A percentile compares a stretch with the other conserved stretches of the same genome.
Evolutionary conservation across 2,888 invertebrate genomes (phyloP).

Genomic region (Stenolophus ochropezus): DNA sequence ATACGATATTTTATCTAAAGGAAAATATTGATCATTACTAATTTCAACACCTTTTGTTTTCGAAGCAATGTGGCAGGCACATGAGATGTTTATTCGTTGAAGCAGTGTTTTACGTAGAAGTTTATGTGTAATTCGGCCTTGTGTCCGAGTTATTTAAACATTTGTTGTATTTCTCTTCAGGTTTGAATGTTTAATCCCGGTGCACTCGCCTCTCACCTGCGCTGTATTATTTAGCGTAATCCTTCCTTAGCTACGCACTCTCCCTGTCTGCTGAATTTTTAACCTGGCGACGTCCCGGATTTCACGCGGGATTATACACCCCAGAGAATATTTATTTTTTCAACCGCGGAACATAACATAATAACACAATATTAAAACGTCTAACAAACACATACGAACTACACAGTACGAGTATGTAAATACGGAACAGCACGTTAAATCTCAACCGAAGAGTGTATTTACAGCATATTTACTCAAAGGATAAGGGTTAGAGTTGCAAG

Average conservation of each 20-base stretch:
- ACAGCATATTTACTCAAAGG: neutral
- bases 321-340: neutral
- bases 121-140: neutral
- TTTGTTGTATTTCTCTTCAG: neutral
- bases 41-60: too few relatives aligned
- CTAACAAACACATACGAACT: neutral
- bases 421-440: too few relatives aligned
- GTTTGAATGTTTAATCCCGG: neutral
- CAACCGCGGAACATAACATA: neutral
- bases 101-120: neutral
- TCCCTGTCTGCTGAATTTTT: neutral
- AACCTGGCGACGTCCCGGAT: conserved; percentile 5
- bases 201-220: neutral
- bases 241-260: neutral
- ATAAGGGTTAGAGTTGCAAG: neutral
- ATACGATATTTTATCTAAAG: too few relatives aligned
- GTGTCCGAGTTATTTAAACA: neutral
- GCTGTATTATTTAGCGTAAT: neutral
- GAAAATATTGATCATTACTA: too few relatives aligned
- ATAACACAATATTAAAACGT: neutral
- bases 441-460: neutral
- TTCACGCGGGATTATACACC: neutral
- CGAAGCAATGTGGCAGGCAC: too few relatives aligned
- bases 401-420: too few relatives aligned
- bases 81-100: neutral